Conservation (phyloP, 1,140 invertebrate genomes). For the Papilio polyxenes region DNA sequence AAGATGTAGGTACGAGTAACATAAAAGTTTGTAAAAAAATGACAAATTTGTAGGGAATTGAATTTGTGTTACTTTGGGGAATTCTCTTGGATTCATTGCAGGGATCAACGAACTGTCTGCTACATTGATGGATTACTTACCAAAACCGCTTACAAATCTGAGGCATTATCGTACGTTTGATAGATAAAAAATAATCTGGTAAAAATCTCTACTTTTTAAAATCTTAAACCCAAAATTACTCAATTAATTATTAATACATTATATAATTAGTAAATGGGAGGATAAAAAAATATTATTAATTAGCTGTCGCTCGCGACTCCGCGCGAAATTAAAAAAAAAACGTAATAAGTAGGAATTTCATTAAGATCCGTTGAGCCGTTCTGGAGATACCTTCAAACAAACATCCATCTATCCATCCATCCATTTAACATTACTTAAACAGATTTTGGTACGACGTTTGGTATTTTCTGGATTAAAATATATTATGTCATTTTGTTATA, state of each 20-base stretch:
- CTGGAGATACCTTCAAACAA: no score
- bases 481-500: neutral
- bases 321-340: no score
- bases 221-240: no score
- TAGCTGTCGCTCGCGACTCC: no score
- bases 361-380: no score
- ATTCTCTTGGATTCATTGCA: neutral
- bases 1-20: no score
- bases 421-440: no score
- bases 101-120: slow-evolving; percentile 23
- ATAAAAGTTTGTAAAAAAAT: neutral
- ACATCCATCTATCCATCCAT: no score
- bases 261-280: no score
- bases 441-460: neutral
- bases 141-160: slow-evolving; percentile 5
- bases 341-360: no score
- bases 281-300: no score
- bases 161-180: neutral
- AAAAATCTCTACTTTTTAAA: neutral
- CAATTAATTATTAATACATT: no score
- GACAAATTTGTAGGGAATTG: neutral
- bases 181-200: neutral
- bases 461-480: neutral
- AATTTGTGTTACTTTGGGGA: neutral
- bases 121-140: slow-evolving; percentile 14